Evolutionary conservation across 2,113 vertebrate genomes (phyloP), one percentile per base, ranked within the genome.

Genomic region (Dermatemys mawii): DNA sequence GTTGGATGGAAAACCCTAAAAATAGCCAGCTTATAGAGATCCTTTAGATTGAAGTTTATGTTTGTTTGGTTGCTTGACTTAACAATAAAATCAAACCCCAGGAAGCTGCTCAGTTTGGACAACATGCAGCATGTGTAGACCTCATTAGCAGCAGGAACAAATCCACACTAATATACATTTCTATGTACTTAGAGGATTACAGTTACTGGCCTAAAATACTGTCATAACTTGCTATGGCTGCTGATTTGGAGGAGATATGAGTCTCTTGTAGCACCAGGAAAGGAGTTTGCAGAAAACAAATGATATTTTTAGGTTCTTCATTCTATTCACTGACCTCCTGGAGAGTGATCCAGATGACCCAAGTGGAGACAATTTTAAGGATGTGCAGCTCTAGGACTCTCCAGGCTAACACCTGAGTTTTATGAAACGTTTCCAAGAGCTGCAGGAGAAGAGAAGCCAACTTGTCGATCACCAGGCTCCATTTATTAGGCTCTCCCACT

Each of bases 331-430:
- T 57, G 49, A 98, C 98, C 98, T 98, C 98, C 86, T 98, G 94
- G 78, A 98, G 90, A 2, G 97, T 97, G 86, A 98, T 98, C 98
- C 98, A 98, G 92, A 98, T 96, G 91, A 98, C 98, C 78, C 93
- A 97, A 1, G 97, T 92, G 3, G 98, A 98, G 32, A 98, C 95
- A 0, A 98, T 97, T 95, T 98, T 98, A 29, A 98, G 81, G 94
- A 98, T 97, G 86, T 98, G 98, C 57, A 98, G 97, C 92, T 99
- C 98, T 95, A 98, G 95, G 67, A 98, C 9, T 60, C 97, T 96
- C 98, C 98, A 98, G 88, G 88, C 75, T 48, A 98, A 94, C 48
- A 97, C 98, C 92, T 98, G 98, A 29, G 94, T 92, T 78, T 57
- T 96, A 35, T 90, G 76, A 35, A 98, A 57, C 26, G 89, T 95